Conservation (phyloP, 2,797 vertebrate genomes). For the Emydoidea blandingii region DNA sequence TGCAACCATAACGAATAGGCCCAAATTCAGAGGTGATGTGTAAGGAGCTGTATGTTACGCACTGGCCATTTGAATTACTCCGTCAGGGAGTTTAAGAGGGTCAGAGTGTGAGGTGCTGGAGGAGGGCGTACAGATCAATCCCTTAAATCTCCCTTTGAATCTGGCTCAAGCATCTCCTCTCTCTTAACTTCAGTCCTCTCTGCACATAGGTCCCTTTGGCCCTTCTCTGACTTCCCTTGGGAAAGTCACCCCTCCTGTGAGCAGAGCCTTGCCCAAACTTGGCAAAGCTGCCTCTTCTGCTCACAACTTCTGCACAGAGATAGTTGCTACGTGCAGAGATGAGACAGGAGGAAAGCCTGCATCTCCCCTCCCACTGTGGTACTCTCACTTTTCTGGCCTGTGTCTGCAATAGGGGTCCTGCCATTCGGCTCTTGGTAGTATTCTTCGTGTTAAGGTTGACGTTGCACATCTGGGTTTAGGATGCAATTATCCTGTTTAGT, state of each 20-base stretch:
- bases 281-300: neutral
- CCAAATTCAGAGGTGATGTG: neutral
- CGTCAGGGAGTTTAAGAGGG: neutral
- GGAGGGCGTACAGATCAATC: neutral
- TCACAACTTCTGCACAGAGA: neutral
- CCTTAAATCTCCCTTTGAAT: neutral
- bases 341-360: neutral
- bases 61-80: neutral
- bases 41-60: neutral
- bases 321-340: neutral
- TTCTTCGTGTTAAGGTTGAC: neutral
- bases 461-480: neutral
- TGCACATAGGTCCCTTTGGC: neutral
- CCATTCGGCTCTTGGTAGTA: neutral
- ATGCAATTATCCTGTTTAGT: neutral
- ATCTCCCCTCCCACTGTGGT: neutral
- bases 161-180: neutral
- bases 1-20: neutral
- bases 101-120: neutral
- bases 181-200: neutral
- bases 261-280: neutral
- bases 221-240: neutral
- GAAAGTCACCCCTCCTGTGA: neutral
- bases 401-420: fast-evolving
- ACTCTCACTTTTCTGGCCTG: neutral